Base-by-base conservation (phyloP, 2,888 invertebrate species). In the Perizoma affinitatum region DNA sequence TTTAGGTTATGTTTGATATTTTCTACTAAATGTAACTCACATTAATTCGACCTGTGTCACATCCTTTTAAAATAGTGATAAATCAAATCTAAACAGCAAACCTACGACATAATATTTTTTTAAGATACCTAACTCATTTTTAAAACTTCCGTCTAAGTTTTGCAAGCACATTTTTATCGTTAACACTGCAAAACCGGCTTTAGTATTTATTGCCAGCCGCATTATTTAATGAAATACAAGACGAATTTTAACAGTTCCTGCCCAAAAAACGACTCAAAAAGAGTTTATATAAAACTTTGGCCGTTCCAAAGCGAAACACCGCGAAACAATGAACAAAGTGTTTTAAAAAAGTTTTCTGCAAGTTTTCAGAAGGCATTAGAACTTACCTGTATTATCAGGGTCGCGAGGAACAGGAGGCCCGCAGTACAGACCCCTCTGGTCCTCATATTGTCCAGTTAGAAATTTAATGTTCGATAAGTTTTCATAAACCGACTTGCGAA, bases 381-480 rank as follows among this genome's bases (percentile, higher is more conserved):
- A 50, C 80, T 79, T 72, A 83, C 81, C 80, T 80, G 72, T 43
- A 72, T 40, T 5, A 78, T 62, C 50, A 79, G 54, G 64, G 74
- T 63, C 66, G 77, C 65, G 68, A 84, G 71, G 73, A 88, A 73
- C 69, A 87, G 79, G 65, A 88, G 80, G 79, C 81, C 78, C 78
- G 74, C 73, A 52, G 71, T 63, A 54, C 76, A 72, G 76, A 78
- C 81, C 78, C 73, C 70, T 73, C 75, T 73, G 71, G 78, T 75
- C 86, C 84, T 85, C 90, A 90, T 90, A 78, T 66, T 82, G 75
- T 66, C 69, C 66, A 65, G 66, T 70, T 59, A 63, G 49, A 69
- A 69, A 73, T 80, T 79, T 75, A n/a, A 79, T 80, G 76, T 75
- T 82, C 72, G 54, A 66, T 78, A 86, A 88, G 83, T 85, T 83